A percentile compares a stretch with the other conserved stretches of the same genome.
These are phyloP conservation scores for Catocala fraxini DNA, from an alignment of 2,888 invertebrate genomes.

Conservation along the genomic window DNA sequence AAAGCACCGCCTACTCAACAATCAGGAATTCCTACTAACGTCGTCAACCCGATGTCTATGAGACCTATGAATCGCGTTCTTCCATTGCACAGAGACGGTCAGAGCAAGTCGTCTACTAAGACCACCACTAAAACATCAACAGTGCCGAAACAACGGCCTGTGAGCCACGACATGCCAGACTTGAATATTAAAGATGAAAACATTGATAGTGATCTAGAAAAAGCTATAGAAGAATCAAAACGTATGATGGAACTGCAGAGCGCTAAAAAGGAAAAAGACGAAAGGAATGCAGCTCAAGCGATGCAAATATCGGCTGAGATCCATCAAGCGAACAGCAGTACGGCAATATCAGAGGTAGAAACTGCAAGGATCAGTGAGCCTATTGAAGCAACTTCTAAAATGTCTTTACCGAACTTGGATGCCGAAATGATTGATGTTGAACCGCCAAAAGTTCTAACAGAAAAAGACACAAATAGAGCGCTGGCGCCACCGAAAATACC, in stretches of 20 bases:
- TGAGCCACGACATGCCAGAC: slow-evolving; percentile 84
- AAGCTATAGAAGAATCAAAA: slow-evolving; percentile 84
- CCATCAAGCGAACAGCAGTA: slow-evolving; percentile 72
- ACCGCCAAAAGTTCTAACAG: slow-evolving; percentile 73
- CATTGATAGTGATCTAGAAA: slow-evolving; percentile 84
- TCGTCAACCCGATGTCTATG: slow-evolving; percentile 90
- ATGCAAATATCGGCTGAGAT: slow-evolving; percentile 73
- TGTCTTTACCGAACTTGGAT: slow-evolving; percentile 78
- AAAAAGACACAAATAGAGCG: slow-evolving; percentile 75
- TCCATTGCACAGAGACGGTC: slow-evolving; percentile 91
- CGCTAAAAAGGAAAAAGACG: slow-evolving; percentile 80
- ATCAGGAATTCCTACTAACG: slow-evolving; percentile 90
- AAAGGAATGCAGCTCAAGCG: slow-evolving; percentile 74
- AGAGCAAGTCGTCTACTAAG: slow-evolving; percentile 81
- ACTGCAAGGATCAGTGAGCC: slow-evolving; percentile 53
- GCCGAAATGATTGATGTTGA: slow-evolving; percentile 74
- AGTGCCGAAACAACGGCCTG: slow-evolving; percentile 72
- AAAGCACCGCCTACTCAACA: slow-evolving; percentile 88
- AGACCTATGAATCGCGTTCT: slow-evolving; percentile 93
- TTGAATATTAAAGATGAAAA: slow-evolving; percentile 84
- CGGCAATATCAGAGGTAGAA: slow-evolving; percentile 54
- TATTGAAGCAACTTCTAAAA: slow-evolving; percentile 63
- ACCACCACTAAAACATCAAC: slow-evolving; percentile 65
- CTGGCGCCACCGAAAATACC: slow-evolving; percentile 59
- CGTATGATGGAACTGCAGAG: slow-evolving; percentile 83